Conservation (phyloP, 2,888 invertebrate genomes). For the Microctonus aethiopoides region DNA sequence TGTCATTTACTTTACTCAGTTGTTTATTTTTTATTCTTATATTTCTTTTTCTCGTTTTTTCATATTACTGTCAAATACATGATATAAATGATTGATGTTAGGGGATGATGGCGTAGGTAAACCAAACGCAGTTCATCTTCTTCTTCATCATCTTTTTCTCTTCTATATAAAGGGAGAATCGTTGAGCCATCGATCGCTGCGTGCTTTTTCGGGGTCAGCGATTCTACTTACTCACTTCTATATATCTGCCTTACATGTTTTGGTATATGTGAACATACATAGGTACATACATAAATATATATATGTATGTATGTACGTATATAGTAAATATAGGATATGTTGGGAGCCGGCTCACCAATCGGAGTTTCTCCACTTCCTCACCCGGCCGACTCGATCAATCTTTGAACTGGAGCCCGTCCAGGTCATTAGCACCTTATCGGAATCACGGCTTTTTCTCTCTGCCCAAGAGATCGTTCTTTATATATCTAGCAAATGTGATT, state of each 20-base stretch:
- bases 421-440: constrained; percentile 48
- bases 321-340: constrained; percentile 19
- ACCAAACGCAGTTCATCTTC: constrained; percentile 10
- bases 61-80: background rate
- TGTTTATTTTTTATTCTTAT: background rate
- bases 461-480: constrained; percentile 28
- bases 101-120: background rate
- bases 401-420: constrained; percentile 44
- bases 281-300: no score
- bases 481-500: constrained; percentile 37
- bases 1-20: background rate
- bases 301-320: background rate
- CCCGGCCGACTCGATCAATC: constrained; percentile 43
- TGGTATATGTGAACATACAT: constrained; percentile 26
- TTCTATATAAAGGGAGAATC: constrained; percentile 19
- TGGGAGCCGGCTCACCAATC: constrained; percentile 30
- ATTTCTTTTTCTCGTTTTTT: background rate
- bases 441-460: constrained; percentile 41
- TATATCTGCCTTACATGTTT: constrained; percentile 24
- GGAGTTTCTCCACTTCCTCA: constrained; percentile 16
- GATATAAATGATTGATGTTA: background rate
- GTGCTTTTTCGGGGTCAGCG: constrained; percentile 41
- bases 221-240: constrained; percentile 34
- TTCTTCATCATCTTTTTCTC: constrained; percentile 4
- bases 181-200: constrained; percentile 31